Percentiles rank a stretch among this genome's conserved stretches.
Evolutionary conservation across 2,797 vertebrate species (phyloP).

Genomic region (Toxotes lorentzi): DNA sequence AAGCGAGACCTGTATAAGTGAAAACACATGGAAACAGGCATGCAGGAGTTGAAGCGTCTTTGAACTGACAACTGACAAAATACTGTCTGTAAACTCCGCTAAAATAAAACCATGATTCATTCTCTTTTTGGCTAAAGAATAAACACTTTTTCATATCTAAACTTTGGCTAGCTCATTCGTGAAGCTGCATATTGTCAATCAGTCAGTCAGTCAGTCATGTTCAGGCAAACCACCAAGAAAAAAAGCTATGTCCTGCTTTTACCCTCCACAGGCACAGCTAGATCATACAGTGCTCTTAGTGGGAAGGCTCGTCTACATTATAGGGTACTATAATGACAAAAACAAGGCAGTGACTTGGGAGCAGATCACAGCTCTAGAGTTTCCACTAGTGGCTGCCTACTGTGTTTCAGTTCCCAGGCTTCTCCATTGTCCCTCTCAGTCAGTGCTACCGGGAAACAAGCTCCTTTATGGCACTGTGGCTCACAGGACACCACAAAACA

Average conservation of each 20-base stretch:
- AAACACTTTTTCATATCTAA: slow-evolving; percentile 50
- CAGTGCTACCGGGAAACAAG: slow-evolving; percentile 56
- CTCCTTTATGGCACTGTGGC: slow-evolving; percentile 52
- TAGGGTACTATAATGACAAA: slow-evolving; percentile 64
- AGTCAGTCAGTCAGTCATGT: slow-evolving; percentile 53
- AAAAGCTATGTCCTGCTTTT: slow-evolving; percentile 40
- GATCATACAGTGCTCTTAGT: slow-evolving; percentile 43
- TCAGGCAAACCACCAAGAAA: slow-evolving; percentile 41
- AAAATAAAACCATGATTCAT: slow-evolving; percentile 56
- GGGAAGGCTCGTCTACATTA: slow-evolving; percentile 59
- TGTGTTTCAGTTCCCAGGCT: slow-evolving; percentile 79
- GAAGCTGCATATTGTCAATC: slow-evolving; percentile 52
- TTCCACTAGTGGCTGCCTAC: slow-evolving; percentile 64
- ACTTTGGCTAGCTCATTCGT: slow-evolving; percentile 39
- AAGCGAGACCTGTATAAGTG: slow-evolving; percentile 48
- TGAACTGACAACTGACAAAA: slow-evolving; percentile 69
- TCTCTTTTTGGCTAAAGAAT: slow-evolving; percentile 58
- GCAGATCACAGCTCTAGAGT: slow-evolving; percentile 68
- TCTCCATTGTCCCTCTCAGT: slow-evolving; percentile 71
- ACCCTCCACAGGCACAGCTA: slow-evolving; percentile 39
- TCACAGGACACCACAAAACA: slow-evolving; percentile 47
- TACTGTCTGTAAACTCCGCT: slow-evolving; percentile 26
- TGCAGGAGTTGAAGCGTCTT: slow-evolving; percentile 36
- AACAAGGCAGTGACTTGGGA: slow-evolving; percentile 70
- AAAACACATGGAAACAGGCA: slow-evolving; percentile 51